Evolutionary conservation across 2,797 vertebrate species (phyloP).

Genomic region (Vultur gryphus): DNA sequence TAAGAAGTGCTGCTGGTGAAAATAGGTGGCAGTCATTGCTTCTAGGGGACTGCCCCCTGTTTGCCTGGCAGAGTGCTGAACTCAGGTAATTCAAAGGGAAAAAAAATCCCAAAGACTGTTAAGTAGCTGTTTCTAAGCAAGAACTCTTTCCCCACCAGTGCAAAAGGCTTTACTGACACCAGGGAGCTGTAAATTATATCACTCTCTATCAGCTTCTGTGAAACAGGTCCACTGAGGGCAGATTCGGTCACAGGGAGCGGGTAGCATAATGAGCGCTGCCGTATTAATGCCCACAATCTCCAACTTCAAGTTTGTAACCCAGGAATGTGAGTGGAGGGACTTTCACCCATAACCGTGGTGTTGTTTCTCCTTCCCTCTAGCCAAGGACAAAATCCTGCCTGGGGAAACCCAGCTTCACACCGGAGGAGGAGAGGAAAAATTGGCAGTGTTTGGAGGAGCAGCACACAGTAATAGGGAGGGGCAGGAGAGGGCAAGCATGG

Average conservation of each 20-base stretch:
- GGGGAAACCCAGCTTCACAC: background rate
- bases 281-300: background rate
- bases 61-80: background rate
- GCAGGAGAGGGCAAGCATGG: background rate
- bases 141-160: background rate
- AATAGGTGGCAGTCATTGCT: background rate
- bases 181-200: background rate
- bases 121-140: background rate
- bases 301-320: background rate
- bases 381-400: background rate
- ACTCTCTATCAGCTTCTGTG: background rate
- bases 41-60: background rate
- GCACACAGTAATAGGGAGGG: background rate
- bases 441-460: background rate
- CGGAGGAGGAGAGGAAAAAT: background rate
- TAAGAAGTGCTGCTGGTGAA: conserved; percentile 2
- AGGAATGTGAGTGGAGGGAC: fast-evolving
- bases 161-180: background rate
- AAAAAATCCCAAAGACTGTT: background rate
- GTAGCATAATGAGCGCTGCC: background rate
- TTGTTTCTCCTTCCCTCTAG: background rate
- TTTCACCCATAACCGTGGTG: fast-evolving
- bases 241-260: fast-evolving
- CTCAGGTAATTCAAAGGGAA: background rate
- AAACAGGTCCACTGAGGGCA: background rate